Evolutionary conservation across 2,888 invertebrate genomes (phyloP), one percentile per base, ranked within the genome.

Genomic region (Temnothorax rugatulus): DNA sequence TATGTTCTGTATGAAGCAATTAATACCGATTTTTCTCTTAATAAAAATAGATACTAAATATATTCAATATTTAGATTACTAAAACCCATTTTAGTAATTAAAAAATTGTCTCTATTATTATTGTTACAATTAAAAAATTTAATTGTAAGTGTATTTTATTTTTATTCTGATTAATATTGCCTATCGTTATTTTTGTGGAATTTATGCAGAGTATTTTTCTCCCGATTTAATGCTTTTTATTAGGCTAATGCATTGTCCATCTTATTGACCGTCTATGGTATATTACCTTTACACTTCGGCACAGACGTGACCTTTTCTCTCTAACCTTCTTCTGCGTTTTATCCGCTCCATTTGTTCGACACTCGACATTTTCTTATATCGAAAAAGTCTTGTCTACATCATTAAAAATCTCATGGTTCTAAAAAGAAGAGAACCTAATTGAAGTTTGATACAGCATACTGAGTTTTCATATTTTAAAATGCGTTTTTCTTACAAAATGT

Each of bases 301-400:
- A 44, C 50, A 64, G 81, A 73, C 81, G 38, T 73, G 71, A 84
- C 61, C 81, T 81, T 84, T 81, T 76, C 81, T 25, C 34, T 25
- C 44, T 84, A 81, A 84, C 81, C 84, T 81, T 81, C 21, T 64
- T 11, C 57, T 75, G 50, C 2, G 29, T 81, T 81, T 13, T 84
- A 54, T 64, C 29, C 84, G 81, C 84, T 81, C 73, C 84, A 84
- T 84, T 81, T 66, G 82, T 64, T 66, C 66, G 54, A 34, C 34
- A 38, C 41, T 54, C 74, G 75, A 82, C 82, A 82, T 82, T 82
- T 75, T 54, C 44, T 69, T 44, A 13, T 44, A 8, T 25, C 25
- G 38, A 25, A 18, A 76, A 63, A 50, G n/a, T 21, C 4, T 15
- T 59, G 69, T 34, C 44, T 29, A 8, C 25, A 57, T 57, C 21